These are phyloP conservation scores for Turdus rufiventris DNA, from an alignment of 2,113 vertebrate species.

Conservation along the genomic window DNA sequence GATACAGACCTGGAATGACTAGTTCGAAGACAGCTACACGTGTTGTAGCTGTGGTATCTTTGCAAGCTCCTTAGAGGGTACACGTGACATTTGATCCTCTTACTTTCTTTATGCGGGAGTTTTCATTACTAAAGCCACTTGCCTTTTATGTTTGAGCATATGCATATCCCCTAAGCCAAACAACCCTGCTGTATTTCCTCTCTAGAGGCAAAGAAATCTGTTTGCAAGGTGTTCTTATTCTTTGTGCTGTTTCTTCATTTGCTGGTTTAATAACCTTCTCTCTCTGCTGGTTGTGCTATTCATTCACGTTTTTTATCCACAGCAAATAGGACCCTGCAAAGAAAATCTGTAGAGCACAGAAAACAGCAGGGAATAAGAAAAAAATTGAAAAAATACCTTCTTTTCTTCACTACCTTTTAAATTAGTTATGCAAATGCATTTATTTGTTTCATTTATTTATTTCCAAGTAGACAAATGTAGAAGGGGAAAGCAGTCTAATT, in stretches of 20 bases:
- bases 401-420: background rate
- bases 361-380: background rate
- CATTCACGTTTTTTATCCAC: background rate
- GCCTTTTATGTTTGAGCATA: background rate
- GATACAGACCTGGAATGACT: background rate
- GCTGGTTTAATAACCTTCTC: constrained; percentile 1
- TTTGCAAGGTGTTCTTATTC: constrained; percentile 11
- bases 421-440: background rate
- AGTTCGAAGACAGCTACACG: background rate
- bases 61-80: background rate
- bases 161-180: constrained; percentile 4
- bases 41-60: background rate
- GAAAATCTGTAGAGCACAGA: background rate
- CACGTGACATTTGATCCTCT: constrained; percentile 9
- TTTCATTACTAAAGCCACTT: constrained; percentile 16
- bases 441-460: background rate
- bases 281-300: background rate
- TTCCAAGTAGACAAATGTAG: background rate
- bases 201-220: background rate
- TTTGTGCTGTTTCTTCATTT: constrained; percentile 11
- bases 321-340: background rate
- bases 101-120: background rate
- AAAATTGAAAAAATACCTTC: background rate
- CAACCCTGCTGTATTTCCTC: background rate
- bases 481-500: background rate